Conservation (phyloP, 2,888 invertebrate genomes). For the Nomada fabriciana region DNA sequence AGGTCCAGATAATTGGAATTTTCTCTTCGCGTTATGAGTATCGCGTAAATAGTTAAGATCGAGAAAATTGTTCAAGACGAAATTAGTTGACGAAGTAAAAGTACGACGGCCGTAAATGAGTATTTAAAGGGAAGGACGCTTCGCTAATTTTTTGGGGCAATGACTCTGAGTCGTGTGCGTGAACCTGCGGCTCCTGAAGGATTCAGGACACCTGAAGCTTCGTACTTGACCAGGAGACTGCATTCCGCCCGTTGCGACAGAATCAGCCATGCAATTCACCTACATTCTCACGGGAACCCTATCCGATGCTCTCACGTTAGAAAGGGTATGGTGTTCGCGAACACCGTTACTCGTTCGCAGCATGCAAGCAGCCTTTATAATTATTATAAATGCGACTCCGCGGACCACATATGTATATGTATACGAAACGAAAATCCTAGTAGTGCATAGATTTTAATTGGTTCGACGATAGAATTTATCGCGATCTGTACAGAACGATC, state of each 20-base stretch:
- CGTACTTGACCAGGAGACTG: slow-evolving; percentile 48
- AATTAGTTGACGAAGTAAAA: slow-evolving; percentile 21
- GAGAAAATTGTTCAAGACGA: neutral
- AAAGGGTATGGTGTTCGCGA: slow-evolving; percentile 53
- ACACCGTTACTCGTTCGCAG: slow-evolving; percentile 65
- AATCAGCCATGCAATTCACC: slow-evolving; percentile 74
- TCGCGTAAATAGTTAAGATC: neutral
- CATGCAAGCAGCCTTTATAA: slow-evolving; percentile 33
- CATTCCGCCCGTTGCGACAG: slow-evolving; percentile 65
- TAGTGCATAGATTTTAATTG: neutral
- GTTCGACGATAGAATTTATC: neutral
- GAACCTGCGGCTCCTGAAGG: neutral
- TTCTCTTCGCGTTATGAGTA: neutral
- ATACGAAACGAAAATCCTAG: slow-evolving; percentile 45
- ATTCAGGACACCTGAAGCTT: slow-evolving; percentile 26
- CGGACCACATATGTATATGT: slow-evolving; percentile 6
- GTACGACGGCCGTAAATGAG: neutral
- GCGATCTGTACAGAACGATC: slow-evolving; percentile 3
- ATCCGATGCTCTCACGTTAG: slow-evolving; percentile 51
- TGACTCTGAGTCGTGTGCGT: neutral
- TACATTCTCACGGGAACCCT: slow-evolving; percentile 78
- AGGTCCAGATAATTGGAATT: neutral
- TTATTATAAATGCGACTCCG: slow-evolving; percentile 33
- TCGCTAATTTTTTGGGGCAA: slow-evolving; percentile 26
- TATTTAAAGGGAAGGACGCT: slow-evolving; percentile 5